phyloP scores from a whole-genome alignment of 2,888 invertebrate species.

The Pollenia labialis region DNA sequence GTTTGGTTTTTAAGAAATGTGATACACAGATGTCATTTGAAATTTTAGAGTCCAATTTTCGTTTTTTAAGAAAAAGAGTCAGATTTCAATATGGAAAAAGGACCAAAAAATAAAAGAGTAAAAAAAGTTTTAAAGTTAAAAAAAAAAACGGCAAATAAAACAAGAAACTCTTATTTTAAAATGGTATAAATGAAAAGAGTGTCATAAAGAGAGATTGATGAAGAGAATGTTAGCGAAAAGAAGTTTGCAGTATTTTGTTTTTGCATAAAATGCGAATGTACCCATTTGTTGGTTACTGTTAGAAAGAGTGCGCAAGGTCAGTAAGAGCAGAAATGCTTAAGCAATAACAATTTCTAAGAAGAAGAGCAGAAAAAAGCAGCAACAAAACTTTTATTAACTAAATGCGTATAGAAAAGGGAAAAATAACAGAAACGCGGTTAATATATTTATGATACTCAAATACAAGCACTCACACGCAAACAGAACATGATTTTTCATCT shows the following conservation, averaged over 20 bases:
- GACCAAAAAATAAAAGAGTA: neutral
- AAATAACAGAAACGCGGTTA: conserved; percentile 40
- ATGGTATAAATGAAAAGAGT: neutral
- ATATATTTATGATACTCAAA: conserved; percentile 38
- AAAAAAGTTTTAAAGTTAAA: conserved; percentile 35
- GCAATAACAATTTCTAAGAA: neutral
- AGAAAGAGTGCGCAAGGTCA: conserved; percentile 70
- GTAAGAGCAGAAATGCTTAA: conserved; percentile 16
- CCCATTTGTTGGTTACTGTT: conserved; percentile 36
- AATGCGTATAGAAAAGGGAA: conserved; percentile 47
- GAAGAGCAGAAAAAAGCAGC: conserved; percentile 18
- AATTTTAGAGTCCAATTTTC: neutral
- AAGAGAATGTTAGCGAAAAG: conserved; percentile 13
- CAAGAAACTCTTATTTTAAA: conserved; percentile 3
- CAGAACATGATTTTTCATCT: conserved; percentile 8
- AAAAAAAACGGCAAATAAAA: neutral
- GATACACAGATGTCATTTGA: conserved; percentile 32
- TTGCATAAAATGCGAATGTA: neutral
- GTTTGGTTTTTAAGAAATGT: neutral
- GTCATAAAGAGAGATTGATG: conserved; percentile 2
- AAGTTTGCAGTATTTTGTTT: conserved; percentile 5
- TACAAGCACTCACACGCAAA: neutral
- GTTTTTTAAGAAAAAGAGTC: neutral
- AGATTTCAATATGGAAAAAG: neutral
- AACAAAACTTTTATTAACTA: conserved; percentile 14